phyloP scores from a whole-genome alignment of 2,888 invertebrate genomes.

The Cataglyphis altisquamis region DNA sequence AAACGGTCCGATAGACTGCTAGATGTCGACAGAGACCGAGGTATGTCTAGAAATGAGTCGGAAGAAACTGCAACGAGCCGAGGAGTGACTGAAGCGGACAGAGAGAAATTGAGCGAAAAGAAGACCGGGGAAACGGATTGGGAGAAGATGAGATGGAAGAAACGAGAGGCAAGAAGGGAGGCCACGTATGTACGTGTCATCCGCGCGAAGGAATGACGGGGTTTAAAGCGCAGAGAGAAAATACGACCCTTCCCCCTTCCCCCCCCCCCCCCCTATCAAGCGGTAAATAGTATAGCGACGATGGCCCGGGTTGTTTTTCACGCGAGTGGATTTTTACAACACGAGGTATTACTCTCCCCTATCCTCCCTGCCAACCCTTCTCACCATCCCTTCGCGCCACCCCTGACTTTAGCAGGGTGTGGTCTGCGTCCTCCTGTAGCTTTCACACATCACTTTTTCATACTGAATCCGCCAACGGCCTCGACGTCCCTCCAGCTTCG shows the following conservation, averaged over 20 bases:
- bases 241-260: constrained; percentile 24
- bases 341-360: constrained; percentile 44
- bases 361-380: neutral
- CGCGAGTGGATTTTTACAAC: constrained; percentile 47
- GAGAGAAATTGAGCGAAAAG: constrained; percentile 40
- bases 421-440: constrained; percentile 38
- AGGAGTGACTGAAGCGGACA: neutral
- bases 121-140: neutral
- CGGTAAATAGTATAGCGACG: constrained; percentile 44
- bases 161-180: neutral
- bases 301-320: constrained; percentile 49
- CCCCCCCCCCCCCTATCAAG: constrained; percentile 41
- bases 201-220: constrained; percentile 27
- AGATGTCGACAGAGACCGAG: constrained; percentile 2
- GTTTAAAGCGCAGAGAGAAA: constrained; percentile 19
- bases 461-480: constrained; percentile 45
- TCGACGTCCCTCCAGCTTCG: constrained; percentile 62
- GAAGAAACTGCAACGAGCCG: constrained; percentile 15
- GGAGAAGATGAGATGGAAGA: neutral
- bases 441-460: constrained; percentile 69
- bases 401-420: constrained; percentile 53
- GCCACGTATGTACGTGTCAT: constrained; percentile 22
- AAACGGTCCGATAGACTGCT: constrained; percentile 14
- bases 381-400: neutral
- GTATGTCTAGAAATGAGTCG: constrained; percentile 19